phyloP scores from a whole-genome alignment of 2,888 invertebrate genomes.

The Sinohyriopsis cumingii region DNA sequence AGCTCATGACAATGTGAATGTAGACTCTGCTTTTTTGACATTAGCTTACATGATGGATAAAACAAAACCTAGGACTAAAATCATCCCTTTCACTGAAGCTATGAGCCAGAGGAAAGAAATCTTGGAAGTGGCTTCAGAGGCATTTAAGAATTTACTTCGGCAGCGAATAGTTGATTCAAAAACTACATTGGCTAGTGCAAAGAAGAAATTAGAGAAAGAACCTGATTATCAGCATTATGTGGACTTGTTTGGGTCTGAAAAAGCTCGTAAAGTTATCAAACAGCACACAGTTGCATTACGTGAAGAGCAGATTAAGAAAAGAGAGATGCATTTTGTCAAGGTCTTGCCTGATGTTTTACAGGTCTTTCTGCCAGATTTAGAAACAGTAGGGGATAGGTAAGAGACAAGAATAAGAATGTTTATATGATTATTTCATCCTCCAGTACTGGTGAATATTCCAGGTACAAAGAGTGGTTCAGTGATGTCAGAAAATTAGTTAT shows the following conservation, averaged over 20 bases:
- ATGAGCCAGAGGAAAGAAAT: slow-evolving; percentile 89
- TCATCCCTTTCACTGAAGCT: slow-evolving; percentile 85
- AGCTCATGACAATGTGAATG: slow-evolving; percentile 95
- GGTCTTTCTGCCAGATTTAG: slow-evolving; percentile 85
- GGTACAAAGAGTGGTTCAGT: too few species aligned
- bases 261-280: slow-evolving; percentile 84
- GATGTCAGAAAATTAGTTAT: too few species aligned
- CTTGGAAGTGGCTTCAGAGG: slow-evolving; percentile 91
- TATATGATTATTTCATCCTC: too few species aligned
- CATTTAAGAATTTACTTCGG: slow-evolving; percentile 88
- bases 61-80: slow-evolving; percentile 79
- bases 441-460: too few species aligned
- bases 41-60: slow-evolving; percentile 94
- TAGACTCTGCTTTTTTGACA: slow-evolving; percentile 89
- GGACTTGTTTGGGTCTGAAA: slow-evolving; percentile 90
- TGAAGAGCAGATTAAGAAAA: slow-evolving; percentile 85
- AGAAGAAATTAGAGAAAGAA: slow-evolving; percentile 88
- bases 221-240: slow-evolving; percentile 89
- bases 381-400: slow-evolving; percentile 79
- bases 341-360: slow-evolving; percentile 84
- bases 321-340: slow-evolving; percentile 84
- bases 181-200: slow-evolving; percentile 78
- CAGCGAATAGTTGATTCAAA: slow-evolving; percentile 85
- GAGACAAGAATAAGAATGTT: slow-evolving; percentile 21
- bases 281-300: slow-evolving; percentile 86